Conservation (phyloP, 2,888 invertebrate genomes). For the Agelastica alni region DNA sequence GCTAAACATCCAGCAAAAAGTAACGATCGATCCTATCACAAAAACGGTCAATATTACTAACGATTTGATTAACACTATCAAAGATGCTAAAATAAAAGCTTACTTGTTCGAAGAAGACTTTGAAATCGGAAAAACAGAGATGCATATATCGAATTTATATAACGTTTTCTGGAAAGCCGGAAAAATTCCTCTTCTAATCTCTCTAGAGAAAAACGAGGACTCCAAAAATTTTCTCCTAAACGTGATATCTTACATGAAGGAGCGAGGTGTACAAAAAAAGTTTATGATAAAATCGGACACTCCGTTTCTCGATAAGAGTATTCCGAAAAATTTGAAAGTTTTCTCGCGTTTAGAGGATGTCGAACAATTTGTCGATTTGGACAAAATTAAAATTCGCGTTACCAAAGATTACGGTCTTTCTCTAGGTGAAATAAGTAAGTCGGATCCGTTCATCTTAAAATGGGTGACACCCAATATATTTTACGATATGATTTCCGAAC, state of each 20-base stretch:
- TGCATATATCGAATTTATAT: constrained; percentile 34
- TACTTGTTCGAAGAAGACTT: constrained; percentile 38
- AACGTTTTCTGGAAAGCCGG: constrained; percentile 40
- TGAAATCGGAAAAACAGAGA: constrained; percentile 18
- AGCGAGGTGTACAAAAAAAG: constrained; percentile 32
- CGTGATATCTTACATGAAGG: constrained; percentile 35
- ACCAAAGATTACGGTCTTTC: constrained; percentile 26
- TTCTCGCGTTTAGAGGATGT: constrained; percentile 36
- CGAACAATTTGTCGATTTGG: constrained; percentile 27
- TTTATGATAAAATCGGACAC: constrained; percentile 35
- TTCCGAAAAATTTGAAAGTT: constrained; percentile 26
- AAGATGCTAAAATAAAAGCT: constrained; percentile 24
- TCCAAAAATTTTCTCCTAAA: constrained; percentile 32
- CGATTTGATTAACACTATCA: constrained; percentile 12
- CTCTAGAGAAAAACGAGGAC: constrained; percentile 29
- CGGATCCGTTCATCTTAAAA: constrained; percentile 35
- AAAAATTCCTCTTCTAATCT: constrained; percentile 33
- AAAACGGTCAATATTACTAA: constrained; percentile 25
- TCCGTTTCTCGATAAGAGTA: constrained; percentile 23
- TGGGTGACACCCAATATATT: constrained; percentile 34
- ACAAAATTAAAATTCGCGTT: constrained; percentile 30
- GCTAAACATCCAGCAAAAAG: neutral
- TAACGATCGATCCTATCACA: constrained; percentile 17
- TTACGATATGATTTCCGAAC: constrained; percentile 35
- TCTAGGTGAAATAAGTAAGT: constrained; percentile 25